Base-by-base conservation (phyloP, 1,140 invertebrate species). In the Proctacanthus coquilletti region DNA sequence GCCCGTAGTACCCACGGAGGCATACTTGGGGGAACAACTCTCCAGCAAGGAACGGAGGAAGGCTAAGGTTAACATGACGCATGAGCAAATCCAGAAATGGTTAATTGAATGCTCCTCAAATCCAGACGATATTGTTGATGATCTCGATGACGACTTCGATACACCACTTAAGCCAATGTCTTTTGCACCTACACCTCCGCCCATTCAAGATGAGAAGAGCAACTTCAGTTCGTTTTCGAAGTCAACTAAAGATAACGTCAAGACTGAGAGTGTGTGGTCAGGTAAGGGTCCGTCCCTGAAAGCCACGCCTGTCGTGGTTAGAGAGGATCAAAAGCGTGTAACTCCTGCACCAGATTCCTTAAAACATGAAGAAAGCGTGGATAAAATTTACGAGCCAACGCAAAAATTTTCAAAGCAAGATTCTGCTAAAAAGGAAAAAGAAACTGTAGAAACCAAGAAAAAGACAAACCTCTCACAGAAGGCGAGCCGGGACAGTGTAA, bases 41-140 rank as follows among this genome's bases (percentile, higher is more conserved):
- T 49, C 53, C 0, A 56, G 55, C 37, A 60, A 60, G 34, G 57
- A 60, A 36, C 47, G 55, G 2, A 66, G 72, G 34, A 77, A 77
- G 50, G 72, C 71, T 11, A 73, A 75, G 46, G 71, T 78, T 0
- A 77, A 75, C 41, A 76, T 77, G 72, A 74, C 75, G 0, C 74
- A 68, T 10, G 77, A 80, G 47, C 72, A 78, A 48, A 78, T 78
- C 34, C 73, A 77, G 39, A 76, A 77, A 47, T 79, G 76, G 76
- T 48, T 80, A 1, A 72, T 73, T 37, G 74, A 78, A 40, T 72
- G 68, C 44, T 70, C 66, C 1, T 51, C 67, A 5, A 68, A 68
- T 32, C 66, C 68, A 21, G 66, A 70, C 43, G 61, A 66, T 18
- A 68, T 65, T 21, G 66, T 69, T 35, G 56, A 65, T 18, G 67